Conservation (phyloP, 1,140 invertebrate genomes). For the Teleopsis dalmanni region DNA sequence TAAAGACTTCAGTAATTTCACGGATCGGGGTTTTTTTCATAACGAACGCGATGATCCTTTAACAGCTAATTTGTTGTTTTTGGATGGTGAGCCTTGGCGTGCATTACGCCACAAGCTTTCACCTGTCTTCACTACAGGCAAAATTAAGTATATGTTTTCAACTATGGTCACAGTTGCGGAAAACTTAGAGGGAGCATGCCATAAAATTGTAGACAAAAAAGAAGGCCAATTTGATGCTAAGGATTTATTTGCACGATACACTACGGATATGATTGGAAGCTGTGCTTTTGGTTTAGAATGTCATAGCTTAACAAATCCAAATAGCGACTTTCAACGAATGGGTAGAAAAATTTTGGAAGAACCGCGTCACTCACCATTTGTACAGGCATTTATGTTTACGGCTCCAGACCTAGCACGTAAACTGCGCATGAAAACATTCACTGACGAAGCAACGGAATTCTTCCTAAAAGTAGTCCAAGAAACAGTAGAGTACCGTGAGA, state of each 20-base stretch:
- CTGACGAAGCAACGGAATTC: slow-evolving; percentile 45
- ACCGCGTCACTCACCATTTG: slow-evolving; percentile 11
- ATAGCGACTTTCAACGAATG: slow-evolving; percentile 47
- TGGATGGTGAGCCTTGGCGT: slow-evolving; percentile 52
- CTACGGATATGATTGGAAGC: slow-evolving; percentile 55
- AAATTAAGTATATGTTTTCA: slow-evolving; percentile 53
- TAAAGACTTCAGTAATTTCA: slow-evolving; percentile 52
- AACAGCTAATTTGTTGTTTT: slow-evolving; percentile 47
- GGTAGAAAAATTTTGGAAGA: slow-evolving; percentile 23
- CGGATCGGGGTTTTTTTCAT: slow-evolving; percentile 45
- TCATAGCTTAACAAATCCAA: slow-evolving; percentile 47
- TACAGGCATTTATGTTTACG: slow-evolving; percentile 16
- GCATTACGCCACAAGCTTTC: slow-evolving; percentile 53
- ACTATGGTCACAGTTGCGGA: slow-evolving; percentile 45
- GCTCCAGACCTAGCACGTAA: slow-evolving; percentile 18
- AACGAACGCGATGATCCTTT: slow-evolving; percentile 48
- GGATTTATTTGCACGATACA: slow-evolving; percentile 47
- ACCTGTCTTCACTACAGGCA: slow-evolving; percentile 56
- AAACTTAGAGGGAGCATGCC: slow-evolving; percentile 12
- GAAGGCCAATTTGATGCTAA: slow-evolving; percentile 30
- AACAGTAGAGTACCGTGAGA: slow-evolving; percentile 45
- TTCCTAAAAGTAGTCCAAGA: slow-evolving; percentile 45
- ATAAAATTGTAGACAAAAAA: neutral
- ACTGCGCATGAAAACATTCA: slow-evolving; percentile 19
- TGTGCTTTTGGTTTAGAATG: slow-evolving; percentile 54